These are phyloP conservation scores for Pomatostomus ruficeps DNA, from an alignment of 2,113 vertebrate genomes.

Conservation along the genomic window DNA sequence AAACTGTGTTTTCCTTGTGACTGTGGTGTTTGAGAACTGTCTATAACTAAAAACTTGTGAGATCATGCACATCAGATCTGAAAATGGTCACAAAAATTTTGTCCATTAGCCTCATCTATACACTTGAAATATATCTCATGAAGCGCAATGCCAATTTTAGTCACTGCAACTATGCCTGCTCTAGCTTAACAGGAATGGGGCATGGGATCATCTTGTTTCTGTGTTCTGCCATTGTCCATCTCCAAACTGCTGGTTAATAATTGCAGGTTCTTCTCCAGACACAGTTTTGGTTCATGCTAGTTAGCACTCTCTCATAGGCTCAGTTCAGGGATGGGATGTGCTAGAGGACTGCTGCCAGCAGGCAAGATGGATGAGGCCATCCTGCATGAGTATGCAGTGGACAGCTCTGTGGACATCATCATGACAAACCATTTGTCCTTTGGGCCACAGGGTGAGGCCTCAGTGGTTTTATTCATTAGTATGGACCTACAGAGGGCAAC, in stretches of 20 bases:
- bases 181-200: not conserved
- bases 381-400: not conserved
- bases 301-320: not conserved
- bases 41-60: not conserved
- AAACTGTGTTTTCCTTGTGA: not conserved
- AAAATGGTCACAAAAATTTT: not conserved
- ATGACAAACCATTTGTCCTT: not conserved
- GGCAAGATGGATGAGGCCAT: not conserved
- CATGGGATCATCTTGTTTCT: not conserved
- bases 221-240: not conserved
- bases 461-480: not conserved
- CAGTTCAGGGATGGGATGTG: not conserved
- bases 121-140: not conserved
- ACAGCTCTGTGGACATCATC: not conserved
- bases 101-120: not conserved
- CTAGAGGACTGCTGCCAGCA: not conserved
- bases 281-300: not conserved
- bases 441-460: not conserved
- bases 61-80: not conserved
- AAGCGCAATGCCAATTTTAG: not conserved
- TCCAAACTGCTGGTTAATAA: not conserved
- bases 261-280: not conserved
- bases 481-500: not conserved
- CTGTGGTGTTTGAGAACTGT: not conserved
- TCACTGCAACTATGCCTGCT: not conserved